Base-by-base conservation (phyloP, 2,113 vertebrate genomes). In the Megalops atlanticus region DNA sequence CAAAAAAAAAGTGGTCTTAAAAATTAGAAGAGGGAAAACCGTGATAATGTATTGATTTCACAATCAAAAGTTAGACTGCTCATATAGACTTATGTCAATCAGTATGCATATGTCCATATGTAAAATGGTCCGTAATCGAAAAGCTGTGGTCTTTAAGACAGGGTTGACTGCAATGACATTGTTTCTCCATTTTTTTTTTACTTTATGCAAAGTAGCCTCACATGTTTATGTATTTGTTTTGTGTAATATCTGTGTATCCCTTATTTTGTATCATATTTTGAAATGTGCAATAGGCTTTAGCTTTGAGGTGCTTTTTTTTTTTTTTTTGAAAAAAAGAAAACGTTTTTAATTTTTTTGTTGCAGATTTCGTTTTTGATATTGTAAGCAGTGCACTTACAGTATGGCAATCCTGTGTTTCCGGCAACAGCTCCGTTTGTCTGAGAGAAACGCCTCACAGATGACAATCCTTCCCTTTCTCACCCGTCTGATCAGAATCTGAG, bases 231-330 rank as follows among this genome's bases (percentile, higher is more conserved):
- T 86, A 89, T 92, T 91, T 74, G 70, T 88, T 69, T 81, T 89
- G 88, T 87, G 90, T 92, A 87, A 87, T 92, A 87, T 89, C 90
- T 92, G 90, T 89, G 89, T 91, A 90, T 82, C 89, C 84, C 88
- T 77, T 88, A 92, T 93, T 92, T 94, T 93, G 91, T 96, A 93
- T 95, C 91, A 94, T 94, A 91, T 95, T 91, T 92, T 96, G 94
- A 95, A 95, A 96, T 92, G 97, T 99, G 98, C 98, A 99, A 99
- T 99, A 97, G 96, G 96, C 95, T 95, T 54, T 97, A 97, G 95
- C 89, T 94, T 95, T 93, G 95, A 94, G 92, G 91, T 93, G 92
- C 94, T 95, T 94, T 93, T 92, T 54, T n/a, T n/a, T n/a, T 95
- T 94, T 93, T 92, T 54, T n/a, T n/a, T n/a, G n/a, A 58, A 58